A percentile compares a stretch with the other conserved stretches of the same genome.
Conservation (phyloP, 2,888 invertebrate species). For the Drosophila stalkeri region DNA sequence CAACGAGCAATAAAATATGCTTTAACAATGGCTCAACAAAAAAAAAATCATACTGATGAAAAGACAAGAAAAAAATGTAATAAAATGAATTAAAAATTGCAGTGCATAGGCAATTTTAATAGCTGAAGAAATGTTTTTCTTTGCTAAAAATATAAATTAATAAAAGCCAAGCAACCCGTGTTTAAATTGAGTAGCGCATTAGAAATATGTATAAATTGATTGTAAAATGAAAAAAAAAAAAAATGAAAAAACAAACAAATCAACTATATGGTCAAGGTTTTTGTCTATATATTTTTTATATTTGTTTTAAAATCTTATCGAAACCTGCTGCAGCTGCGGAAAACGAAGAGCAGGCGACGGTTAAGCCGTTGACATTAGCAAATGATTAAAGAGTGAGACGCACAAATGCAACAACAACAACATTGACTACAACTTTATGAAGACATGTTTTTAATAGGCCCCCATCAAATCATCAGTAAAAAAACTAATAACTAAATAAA, state of each 20-base stretch:
- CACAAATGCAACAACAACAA: constrained; percentile 46
- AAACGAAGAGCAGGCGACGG: constrained; percentile 40
- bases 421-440: constrained; percentile 44
- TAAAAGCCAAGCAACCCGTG: constrained; percentile 15
- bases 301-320: constrained; percentile 10
- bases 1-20: constrained; percentile 26
- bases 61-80: constrained; percentile 4
- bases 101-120: constrained; percentile 12
- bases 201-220: constrained; percentile 40
- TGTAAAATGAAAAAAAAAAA: constrained; percentile 11
- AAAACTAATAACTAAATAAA: constrained; percentile 43
- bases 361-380: constrained; percentile 63
- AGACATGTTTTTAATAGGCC: constrained; percentile 30
- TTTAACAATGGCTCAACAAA: constrained; percentile 25
- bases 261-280: constrained; percentile 75
- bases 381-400: constrained; percentile 53
- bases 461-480: constrained; percentile 27
- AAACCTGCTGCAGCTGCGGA: constrained; percentile 67
- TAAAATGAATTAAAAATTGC: not conserved
- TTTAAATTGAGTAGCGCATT: constrained; percentile 36
- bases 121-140: constrained; percentile 30
- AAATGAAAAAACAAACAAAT: constrained; percentile 39
- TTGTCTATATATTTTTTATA: constrained; percentile 17
- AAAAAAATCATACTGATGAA: not conserved
- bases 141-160: constrained; percentile 18